Evolutionary conservation across 2,888 invertebrate species (phyloP).

Genomic region (Balanococcus diminutus): DNA sequence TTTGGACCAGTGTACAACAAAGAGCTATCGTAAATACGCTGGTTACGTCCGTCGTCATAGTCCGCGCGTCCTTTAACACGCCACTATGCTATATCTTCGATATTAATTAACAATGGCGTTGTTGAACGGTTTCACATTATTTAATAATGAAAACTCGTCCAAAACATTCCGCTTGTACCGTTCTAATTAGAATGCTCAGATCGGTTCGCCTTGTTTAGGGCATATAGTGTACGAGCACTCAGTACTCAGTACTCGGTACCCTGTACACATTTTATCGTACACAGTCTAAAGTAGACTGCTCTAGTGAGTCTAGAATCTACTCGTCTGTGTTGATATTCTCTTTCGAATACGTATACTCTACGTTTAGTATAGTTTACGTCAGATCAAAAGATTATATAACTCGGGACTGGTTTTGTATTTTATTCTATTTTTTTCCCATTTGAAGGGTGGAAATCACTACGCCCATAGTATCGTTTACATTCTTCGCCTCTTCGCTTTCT

Average conservation of each 20-base stretch:
- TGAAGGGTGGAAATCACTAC: neutral
- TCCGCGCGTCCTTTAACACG: neutral
- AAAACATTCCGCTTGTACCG: constrained; percentile 27
- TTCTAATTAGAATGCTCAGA: constrained; percentile 25
- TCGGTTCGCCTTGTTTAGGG: neutral
- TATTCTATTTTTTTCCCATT: neutral
- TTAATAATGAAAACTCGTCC: constrained; percentile 28
- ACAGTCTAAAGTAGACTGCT: neutral
- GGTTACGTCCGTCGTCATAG: neutral
- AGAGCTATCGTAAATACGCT: neutral
- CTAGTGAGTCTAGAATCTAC: neutral
- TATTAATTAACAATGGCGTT: constrained; percentile 29
- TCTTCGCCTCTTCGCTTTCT: neutral
- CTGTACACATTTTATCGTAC: neutral
- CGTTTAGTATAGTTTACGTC: constrained; percentile 15
- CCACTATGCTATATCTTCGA: constrained; percentile 10
- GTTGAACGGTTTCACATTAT: constrained; percentile 28
- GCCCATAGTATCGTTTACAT: constrained; percentile 10
- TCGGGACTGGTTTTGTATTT: neutral
- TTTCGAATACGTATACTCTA: neutral
- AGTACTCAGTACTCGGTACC: no score
- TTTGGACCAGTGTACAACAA: neutral
- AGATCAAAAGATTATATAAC: constrained; percentile 16
- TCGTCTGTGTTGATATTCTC: neutral
- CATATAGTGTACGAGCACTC: neutral